Percentiles rank a stretch among this genome's conserved stretches.
Evolutionary conservation across 2,797 vertebrate species (phyloP).

Genomic region (Sebastes kiyomatsui): DNA sequence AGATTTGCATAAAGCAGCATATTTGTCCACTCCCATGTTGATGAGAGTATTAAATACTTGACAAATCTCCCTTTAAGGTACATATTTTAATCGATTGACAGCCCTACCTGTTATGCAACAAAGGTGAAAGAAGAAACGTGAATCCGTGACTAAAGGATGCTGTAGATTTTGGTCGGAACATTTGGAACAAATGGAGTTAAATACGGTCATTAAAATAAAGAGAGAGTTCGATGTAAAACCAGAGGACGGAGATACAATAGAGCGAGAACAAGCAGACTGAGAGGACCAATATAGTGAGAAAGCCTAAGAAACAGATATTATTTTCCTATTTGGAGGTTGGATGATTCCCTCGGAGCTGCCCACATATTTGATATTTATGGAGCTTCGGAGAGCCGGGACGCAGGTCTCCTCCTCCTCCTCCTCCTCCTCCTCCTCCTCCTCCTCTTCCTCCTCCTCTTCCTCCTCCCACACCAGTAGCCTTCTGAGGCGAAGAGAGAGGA

Average conservation of each 20-base stretch:
- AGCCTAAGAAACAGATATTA: neutral
- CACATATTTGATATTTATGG: constrained; percentile 46
- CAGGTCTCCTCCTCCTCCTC: neutral
- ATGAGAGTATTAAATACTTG: no score
- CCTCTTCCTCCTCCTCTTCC: constrained; percentile 9
- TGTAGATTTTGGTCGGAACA: neutral
- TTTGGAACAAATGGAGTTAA: neutral
- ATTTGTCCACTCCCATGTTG: no score
- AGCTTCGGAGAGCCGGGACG: neutral
- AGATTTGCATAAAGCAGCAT: no score
- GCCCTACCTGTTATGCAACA: no score
- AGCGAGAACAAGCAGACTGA: neutral
- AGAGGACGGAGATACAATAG: neutral
- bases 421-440: neutral
- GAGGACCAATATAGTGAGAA: neutral
- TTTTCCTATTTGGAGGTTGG: constrained; percentile 18
- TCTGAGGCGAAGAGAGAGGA: constrained; percentile 33
- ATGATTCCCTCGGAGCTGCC: constrained; percentile 19
- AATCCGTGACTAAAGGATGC: neutral
- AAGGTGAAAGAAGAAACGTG: no score
- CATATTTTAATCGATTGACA: no score
- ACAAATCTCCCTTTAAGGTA: no score
- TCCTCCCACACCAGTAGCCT: constrained; percentile 17
- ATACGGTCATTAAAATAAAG: neutral
- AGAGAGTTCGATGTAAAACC: neutral